These are phyloP conservation scores for Bibio marci DNA, from an alignment of 2,888 invertebrate species.

Conservation along the genomic window DNA sequence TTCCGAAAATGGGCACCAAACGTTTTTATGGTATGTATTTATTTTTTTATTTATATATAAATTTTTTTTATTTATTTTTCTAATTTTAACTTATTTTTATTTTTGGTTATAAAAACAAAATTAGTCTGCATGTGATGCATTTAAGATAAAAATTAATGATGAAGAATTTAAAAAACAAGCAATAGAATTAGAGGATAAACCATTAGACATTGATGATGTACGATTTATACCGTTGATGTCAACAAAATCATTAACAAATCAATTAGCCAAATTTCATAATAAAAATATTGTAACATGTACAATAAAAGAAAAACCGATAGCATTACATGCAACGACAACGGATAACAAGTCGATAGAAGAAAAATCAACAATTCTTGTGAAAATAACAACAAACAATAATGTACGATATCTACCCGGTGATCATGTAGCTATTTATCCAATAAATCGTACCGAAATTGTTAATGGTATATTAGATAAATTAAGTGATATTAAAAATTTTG, in stretches of 20 bases:
- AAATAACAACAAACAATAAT: slow-evolving; percentile 23
- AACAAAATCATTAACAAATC: slow-evolving; percentile 28
- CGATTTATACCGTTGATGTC: slow-evolving; percentile 43
- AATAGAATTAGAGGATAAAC: slow-evolving; percentile 57
- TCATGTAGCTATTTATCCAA: slow-evolving; percentile 79
- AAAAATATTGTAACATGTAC: slow-evolving; percentile 44
- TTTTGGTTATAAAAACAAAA: too few relatives aligned
- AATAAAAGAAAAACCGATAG: slow-evolving; percentile 38
- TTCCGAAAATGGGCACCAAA: slow-evolving; percentile 84
- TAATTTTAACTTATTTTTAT: too few relatives aligned
- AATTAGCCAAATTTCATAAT: slow-evolving; percentile 50
- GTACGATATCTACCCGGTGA: slow-evolving; percentile 51
- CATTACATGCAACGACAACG: slow-evolving; percentile 33
- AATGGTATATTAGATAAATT: slow-evolving; percentile 56
- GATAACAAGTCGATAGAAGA: too few relatives aligned
- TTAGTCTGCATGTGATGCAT: slow-evolving; percentile 79
- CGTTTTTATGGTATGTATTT: too few relatives aligned
- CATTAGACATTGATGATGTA: slow-evolving; percentile 61
- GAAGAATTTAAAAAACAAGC: slow-evolving; percentile 69
- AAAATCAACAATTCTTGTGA: slow-evolving; percentile 41
- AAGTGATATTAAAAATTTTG: slow-evolving; percentile 47
- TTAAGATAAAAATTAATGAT: slow-evolving; percentile 86
- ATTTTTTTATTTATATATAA: too few relatives aligned
- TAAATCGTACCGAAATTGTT: slow-evolving; percentile 63
- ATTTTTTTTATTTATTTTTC: too few relatives aligned